A percentile compares a stretch with the other conserved stretches of the same genome.
These are phyloP conservation scores for Priocnemis perturbator DNA, from an alignment of 2,888 invertebrate species.

Conservation along the genomic window DNA sequence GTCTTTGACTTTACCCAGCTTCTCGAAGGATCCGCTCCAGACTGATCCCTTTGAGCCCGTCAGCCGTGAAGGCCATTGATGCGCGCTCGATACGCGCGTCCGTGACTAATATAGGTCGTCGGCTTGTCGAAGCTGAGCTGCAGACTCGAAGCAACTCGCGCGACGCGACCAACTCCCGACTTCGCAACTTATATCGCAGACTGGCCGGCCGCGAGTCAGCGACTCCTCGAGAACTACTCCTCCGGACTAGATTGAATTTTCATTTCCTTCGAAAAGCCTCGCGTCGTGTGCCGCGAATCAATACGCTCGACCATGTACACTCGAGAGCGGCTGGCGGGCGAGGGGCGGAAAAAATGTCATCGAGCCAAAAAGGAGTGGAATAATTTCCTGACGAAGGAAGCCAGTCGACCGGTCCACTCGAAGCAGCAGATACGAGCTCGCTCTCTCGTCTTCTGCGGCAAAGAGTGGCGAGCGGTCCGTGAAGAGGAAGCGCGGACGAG, in stretches of 20 bases:
- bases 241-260: neutral
- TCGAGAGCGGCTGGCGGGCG: slow-evolving; percentile 19
- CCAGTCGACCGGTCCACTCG: neutral
- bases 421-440: slow-evolving; percentile 12
- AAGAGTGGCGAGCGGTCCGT: too few species aligned
- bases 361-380: slow-evolving; percentile 6
- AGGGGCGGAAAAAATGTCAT: slow-evolving; percentile 14
- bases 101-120: too few species aligned
- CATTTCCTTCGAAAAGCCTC: slow-evolving; percentile 2
- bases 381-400: slow-evolving; percentile 12
- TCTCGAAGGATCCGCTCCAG: too few species aligned
- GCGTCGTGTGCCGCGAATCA: neutral
- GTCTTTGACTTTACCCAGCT: too few species aligned
- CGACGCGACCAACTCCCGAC: too few species aligned
- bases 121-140: too few species aligned
- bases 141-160: too few species aligned
- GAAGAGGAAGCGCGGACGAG: slow-evolving; percentile 4
- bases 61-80: too few species aligned
- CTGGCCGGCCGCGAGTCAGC: too few species aligned
- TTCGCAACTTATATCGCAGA: too few species aligned
- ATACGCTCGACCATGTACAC: neutral
- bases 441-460: neutral
- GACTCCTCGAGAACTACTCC: neutral
- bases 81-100: too few species aligned
- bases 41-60: too few species aligned